These are phyloP conservation scores for Drosophila saltans DNA, from an alignment of 1,140 invertebrate genomes.

Conservation along the genomic window DNA sequence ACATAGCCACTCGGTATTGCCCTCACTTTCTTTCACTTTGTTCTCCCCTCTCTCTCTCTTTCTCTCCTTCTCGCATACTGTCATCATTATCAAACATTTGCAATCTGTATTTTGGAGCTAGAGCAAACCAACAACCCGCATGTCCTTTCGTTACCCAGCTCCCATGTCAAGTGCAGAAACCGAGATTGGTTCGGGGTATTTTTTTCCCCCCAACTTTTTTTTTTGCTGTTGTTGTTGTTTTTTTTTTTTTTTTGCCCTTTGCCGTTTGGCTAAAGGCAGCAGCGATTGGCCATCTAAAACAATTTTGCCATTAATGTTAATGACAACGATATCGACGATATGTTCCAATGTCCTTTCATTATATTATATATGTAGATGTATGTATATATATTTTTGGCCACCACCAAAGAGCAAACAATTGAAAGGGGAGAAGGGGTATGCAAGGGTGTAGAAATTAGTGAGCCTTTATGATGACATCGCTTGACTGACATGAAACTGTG, in stretches of 20 bases:
- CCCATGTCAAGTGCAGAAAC: constrained; percentile 17
- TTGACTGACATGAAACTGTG: constrained; percentile 71
- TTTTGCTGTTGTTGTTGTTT: background rate
- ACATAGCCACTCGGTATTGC: background rate
- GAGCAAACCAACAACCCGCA: constrained; percentile 8
- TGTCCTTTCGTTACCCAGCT: background rate
- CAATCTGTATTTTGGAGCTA: constrained; percentile 4
- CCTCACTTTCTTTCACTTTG: background rate
- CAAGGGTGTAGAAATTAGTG: background rate
- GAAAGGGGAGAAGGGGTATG: background rate
- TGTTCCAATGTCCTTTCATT: constrained; percentile 24
- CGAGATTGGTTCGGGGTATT: background rate
- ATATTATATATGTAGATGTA: constrained; percentile 4
- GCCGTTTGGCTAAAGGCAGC: background rate
- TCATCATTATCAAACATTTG: constrained; percentile 8
- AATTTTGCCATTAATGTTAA: constrained; percentile 56
- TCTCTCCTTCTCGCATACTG: background rate
- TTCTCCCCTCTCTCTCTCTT: background rate
- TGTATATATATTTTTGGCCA: constrained; percentile 9
- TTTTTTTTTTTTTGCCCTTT: constrained; percentile 1
- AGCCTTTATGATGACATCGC: constrained; percentile 73
- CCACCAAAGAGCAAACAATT: constrained; percentile 21
- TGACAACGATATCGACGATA: constrained; percentile 41
- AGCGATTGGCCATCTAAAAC: constrained; percentile 36
- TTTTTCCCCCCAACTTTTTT: background rate